Conservation (phyloP, 2,113 vertebrate species). For the Pandion haliaetus region DNA sequence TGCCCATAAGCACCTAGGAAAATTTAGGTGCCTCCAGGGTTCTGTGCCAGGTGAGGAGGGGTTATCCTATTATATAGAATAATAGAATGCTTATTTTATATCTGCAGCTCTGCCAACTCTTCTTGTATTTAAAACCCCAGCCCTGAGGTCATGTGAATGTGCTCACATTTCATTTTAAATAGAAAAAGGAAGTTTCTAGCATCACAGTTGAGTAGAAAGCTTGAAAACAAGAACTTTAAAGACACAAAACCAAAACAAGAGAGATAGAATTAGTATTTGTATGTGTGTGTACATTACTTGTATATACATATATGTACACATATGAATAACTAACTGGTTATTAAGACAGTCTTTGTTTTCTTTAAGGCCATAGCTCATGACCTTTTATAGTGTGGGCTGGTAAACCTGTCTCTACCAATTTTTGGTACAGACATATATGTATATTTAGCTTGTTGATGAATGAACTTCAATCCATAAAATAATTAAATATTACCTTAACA, state of each 20-base stretch:
- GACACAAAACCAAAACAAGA: neutral
- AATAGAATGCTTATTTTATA: conserved; percentile 7
- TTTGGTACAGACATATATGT: neutral
- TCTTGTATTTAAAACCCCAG: neutral
- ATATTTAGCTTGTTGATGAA: neutral
- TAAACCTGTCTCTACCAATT: neutral
- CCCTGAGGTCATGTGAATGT: neutral
- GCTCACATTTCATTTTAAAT: neutral
- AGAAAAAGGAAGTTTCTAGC: neutral
- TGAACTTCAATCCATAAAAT: neutral
- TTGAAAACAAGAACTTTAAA: neutral
- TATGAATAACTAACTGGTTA: neutral
- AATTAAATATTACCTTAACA: neutral
- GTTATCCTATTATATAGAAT: neutral
- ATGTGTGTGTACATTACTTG: neutral
- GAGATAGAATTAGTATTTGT: neutral
- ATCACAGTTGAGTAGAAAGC: neutral
- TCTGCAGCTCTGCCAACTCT: neutral
- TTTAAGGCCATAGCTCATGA: neutral
- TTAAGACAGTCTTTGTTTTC: neutral
- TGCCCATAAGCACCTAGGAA: neutral
- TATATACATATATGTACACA: neutral
- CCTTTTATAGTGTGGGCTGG: neutral
- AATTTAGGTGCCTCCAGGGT: neutral
- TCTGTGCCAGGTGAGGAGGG: conserved; percentile 6